Evolutionary conservation across 2,888 invertebrate species (phyloP).

Genomic region (Melieria picta): DNA sequence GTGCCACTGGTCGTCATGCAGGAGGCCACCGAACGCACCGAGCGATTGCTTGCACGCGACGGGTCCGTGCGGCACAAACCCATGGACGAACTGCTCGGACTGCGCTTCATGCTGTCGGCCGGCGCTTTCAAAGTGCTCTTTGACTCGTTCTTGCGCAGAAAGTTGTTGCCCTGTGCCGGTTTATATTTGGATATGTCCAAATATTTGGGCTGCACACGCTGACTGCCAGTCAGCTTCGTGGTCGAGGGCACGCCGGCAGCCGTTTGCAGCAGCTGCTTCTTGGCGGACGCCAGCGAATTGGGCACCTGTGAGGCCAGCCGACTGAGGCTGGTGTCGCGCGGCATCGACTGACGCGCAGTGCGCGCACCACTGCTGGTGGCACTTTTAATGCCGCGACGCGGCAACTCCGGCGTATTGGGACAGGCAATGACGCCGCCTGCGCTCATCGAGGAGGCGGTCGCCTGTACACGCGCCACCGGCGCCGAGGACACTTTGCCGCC

Average conservation of each 20-base stretch:
- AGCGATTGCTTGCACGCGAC: slow-evolving; percentile 62
- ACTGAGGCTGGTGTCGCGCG: slow-evolving; percentile 64
- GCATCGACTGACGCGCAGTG: slow-evolving; percentile 63
- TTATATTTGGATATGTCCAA: slow-evolving; percentile 74
- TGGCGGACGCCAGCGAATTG: slow-evolving; percentile 64
- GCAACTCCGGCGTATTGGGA: slow-evolving; percentile 71
- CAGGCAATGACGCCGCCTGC: slow-evolving; percentile 63
- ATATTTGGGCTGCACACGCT: slow-evolving; percentile 68
- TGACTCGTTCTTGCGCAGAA: slow-evolving; percentile 70
- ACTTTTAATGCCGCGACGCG: slow-evolving; percentile 63
- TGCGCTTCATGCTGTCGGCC: slow-evolving; percentile 57
- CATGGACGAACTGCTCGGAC: slow-evolving; percentile 65
- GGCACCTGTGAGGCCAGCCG: slow-evolving; percentile 64
- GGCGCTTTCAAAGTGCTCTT: slow-evolving; percentile 64
- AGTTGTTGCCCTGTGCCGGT: slow-evolving; percentile 67
- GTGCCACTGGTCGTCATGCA: slow-evolving; percentile 58
- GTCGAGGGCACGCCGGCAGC: slow-evolving; percentile 38
- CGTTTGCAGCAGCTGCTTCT: slow-evolving; percentile 64
- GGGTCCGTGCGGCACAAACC: slow-evolving; percentile 60
- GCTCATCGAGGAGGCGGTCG: slow-evolving; percentile 25
- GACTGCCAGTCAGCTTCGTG: slow-evolving; percentile 44
- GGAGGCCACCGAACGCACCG: slow-evolving; percentile 60
- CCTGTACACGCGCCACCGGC: slow-evolving; percentile 24
- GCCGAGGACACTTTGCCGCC: slow-evolving; percentile 37
- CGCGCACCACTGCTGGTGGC: slow-evolving; percentile 46